These are phyloP conservation scores for Irena cyanogastra DNA, from an alignment of 2,113 vertebrate species.

Conservation along the genomic window DNA sequence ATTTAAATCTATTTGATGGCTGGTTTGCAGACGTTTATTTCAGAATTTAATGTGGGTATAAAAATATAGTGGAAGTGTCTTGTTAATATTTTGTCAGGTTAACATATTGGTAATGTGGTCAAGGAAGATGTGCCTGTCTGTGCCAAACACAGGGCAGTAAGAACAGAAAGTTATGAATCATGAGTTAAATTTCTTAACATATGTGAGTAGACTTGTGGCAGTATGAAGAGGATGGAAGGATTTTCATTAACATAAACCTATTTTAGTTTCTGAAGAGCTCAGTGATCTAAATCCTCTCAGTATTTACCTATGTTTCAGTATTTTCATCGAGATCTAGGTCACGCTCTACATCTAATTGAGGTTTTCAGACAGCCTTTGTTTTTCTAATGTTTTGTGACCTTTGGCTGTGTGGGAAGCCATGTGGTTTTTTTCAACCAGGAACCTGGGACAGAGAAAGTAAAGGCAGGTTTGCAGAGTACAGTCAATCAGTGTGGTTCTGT, in stretches of 20 bases:
- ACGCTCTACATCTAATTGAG: background rate
- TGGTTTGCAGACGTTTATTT: background rate
- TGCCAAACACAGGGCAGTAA: background rate
- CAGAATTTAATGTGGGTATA: background rate
- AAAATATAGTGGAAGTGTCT: background rate
- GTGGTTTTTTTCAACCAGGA: background rate
- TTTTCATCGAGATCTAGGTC: background rate
- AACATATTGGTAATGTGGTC: background rate
- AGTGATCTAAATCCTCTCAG: constrained; percentile 20
- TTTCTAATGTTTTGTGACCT: background rate
- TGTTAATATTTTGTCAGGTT: background rate
- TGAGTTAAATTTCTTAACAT: constrained; percentile 6
- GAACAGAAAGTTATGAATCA: background rate
- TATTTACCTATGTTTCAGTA: background rate
- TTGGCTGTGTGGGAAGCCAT: background rate
- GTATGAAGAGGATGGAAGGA: background rate
- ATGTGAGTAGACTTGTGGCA: background rate
- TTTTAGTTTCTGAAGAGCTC: constrained; percentile 24
- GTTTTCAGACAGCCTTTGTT: background rate
- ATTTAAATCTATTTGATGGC: background rate
- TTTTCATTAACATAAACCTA: constrained; percentile 38
- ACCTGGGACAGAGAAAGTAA: background rate
- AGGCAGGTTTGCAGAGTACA: background rate
- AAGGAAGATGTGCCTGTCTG: background rate
- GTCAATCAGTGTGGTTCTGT: rapidly evolving